These are phyloP conservation scores for Alexandromys fortis DNA, from an alignment of 2,113 vertebrate species.

Conservation along the genomic window DNA sequence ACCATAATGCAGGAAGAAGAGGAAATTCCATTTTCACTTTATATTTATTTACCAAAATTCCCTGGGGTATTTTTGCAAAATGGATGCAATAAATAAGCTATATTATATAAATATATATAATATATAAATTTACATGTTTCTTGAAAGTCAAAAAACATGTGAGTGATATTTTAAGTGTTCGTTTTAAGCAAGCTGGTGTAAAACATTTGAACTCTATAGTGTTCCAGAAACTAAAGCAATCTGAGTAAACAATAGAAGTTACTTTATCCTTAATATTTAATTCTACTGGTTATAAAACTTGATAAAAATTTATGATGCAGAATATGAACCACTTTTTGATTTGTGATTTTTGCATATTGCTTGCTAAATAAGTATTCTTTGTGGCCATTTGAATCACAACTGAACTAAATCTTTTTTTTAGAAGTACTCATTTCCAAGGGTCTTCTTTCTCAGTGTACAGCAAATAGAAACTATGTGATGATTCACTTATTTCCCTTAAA, in stretches of 20 bases:
- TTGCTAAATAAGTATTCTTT: not conserved
- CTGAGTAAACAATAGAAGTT: not conserved
- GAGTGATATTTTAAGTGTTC: not conserved
- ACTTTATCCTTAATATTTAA: not conserved
- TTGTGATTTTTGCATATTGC: not conserved
- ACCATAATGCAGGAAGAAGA: not conserved
- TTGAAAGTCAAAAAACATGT: conserved; percentile 16
- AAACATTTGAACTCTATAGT: conserved; percentile 16
- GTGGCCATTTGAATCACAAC: not conserved
- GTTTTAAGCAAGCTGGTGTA: conserved; percentile 6
- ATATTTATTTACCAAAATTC: conserved; percentile 31
- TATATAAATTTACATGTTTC: conserved; percentile 65
- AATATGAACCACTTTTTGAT: not conserved
- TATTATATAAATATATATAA: not conserved
- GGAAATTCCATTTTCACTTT: conserved; percentile 3
- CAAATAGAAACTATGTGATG: not conserved
- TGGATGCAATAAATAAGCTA: conserved; percentile 59
- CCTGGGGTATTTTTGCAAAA: conserved; percentile 12
- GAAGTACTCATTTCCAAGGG: not conserved
- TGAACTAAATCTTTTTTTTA: not conserved
- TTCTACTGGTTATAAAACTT: not conserved
- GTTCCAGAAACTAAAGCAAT: conserved; percentile 38
- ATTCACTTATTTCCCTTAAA: not conserved
- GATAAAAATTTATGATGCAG: not conserved
- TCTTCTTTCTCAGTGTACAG: not conserved